Base-by-base conservation (phyloP, 2,113 vertebrate species). In the Mustelus asterias region DNA sequence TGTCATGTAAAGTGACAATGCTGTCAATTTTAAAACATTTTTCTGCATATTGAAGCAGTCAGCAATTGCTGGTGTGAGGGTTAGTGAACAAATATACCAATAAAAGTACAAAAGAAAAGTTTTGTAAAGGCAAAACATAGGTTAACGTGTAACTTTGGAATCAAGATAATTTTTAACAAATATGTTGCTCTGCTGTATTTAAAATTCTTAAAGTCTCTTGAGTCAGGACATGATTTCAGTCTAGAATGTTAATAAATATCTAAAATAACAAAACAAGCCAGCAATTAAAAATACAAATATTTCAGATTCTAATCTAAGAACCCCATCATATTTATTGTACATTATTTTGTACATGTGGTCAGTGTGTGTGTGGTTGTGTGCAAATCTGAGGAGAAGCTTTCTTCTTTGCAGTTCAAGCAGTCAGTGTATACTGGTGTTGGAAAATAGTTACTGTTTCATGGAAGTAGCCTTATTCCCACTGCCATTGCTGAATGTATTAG, bases 361-460 rank as follows among this genome's bases (percentile, higher is more conserved):
- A 63, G n/a, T 70, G 22, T 83, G n/a, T 44, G 37, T 83, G 37
- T 83, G 80, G 16, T 20, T 83, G 37, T 33, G 26, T 90, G 88
- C 37, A 65, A 14, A 13, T 94, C 44, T 72, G 14, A 95, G 13
- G 63, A 44, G 67, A 72, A 44, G 67, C 69, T 95, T 41, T 94
- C 20, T 70, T 95, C 41, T 29, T 54, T 3, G 69, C 22, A 95
- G 33, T 48, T 41, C 65, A 72, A 44, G 26, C 24, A 33, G 94
- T 29, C 67, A 72, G 44, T 29, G 29, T 95, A 33, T 44, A 14
- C 69, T 72, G 67, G 69, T 95, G 22, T 44, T 95, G 67, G 41
- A 95, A 95, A 76, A 69, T 44, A 72, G 69, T 95, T 29, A 72
- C 13, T 95, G 67, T 48, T 95, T 72, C 94, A 95, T 69, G 37